Evolutionary conservation across 2,113 vertebrate species (phyloP).

Genomic region (Galbula dea): DNA sequence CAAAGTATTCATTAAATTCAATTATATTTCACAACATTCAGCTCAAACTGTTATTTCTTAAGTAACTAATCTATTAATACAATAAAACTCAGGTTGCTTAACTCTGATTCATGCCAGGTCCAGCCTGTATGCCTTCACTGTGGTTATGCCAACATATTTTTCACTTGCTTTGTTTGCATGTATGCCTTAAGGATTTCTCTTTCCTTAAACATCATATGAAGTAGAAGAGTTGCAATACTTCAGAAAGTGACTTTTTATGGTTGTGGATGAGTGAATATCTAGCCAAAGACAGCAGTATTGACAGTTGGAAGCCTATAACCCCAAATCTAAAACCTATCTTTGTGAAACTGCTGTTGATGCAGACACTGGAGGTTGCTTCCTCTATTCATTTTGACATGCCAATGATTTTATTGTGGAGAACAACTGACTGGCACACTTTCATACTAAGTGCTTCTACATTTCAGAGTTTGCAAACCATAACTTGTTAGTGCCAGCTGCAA

Average conservation of each 20-base stretch:
- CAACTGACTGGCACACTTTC: background rate
- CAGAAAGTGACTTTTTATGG: background rate
- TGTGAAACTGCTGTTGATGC: background rate
- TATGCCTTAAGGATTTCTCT: background rate
- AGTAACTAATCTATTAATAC: background rate
- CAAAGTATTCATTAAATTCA: background rate
- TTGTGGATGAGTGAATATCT: background rate
- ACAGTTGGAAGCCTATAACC: background rate
- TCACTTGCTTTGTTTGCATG: background rate
- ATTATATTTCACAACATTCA: background rate
- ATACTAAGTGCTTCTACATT: background rate
- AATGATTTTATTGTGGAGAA: background rate
- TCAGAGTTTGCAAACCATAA: background rate
- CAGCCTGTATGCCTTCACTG: background rate
- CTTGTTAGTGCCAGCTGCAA: fast-evolving
- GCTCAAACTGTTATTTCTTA: background rate
- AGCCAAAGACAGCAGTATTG: background rate
- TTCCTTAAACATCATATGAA: background rate
- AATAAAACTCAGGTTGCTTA: background rate
- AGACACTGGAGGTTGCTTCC: background rate
- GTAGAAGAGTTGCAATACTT: background rate
- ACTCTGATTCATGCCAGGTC: fast-evolving
- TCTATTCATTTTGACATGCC: background rate
- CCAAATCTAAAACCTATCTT: fast-evolving
- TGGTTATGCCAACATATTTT: background rate